Evolutionary conservation across 2,797 vertebrate genomes (phyloP), one percentile per base, ranked within the genome.

Genomic region (Anisognathus igniventris): DNA sequence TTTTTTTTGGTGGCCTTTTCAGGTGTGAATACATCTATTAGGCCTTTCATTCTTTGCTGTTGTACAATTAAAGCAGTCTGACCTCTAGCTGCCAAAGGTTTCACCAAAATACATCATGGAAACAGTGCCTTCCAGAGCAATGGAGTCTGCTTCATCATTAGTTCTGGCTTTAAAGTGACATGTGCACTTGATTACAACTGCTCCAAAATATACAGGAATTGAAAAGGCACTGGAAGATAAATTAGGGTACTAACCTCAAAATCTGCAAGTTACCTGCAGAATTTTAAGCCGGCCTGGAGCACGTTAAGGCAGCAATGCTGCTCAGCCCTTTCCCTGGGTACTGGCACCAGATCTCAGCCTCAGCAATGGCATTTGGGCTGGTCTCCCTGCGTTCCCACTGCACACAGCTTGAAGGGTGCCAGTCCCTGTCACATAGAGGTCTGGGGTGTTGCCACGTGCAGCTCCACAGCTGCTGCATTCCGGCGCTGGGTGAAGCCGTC

Each of bases 81-180:
- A 90, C 91, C 86, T 87, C 93, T 92, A 70, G 72, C 87, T 96
- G 87, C 82, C 88, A 91, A 86, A 93, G 90, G 48, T 58, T 82
- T 92, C 72, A 61, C 75, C 64, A 87, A 92, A 93, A 88, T 53
- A 33, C 58, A 13, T 91, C 85, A 71, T 40, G 62, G 67, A 93
- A 92, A 65, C 45, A 35, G 20, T 72, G 72, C n/a, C 48, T 92
- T 84, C 85, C 56, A 65, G 42, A 37, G 40, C 54, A 56, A 75
- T 57, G 78, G 88, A 90, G 92, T 89, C 82, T 90, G 87, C 76
- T 81, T 37, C 56, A 66, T 89, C 72, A 20, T 90, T 90, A 89
- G 54, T 56, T 80, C 72, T 87, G 79, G 64, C 92, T 92, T 90
- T 94, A 72, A 87, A 86, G 64, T 54, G 76, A 64, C 66, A 81